Evolutionary conservation across 2,113 vertebrate genomes (phyloP).

Genomic region (Nyctereutes procyonoides): DNA sequence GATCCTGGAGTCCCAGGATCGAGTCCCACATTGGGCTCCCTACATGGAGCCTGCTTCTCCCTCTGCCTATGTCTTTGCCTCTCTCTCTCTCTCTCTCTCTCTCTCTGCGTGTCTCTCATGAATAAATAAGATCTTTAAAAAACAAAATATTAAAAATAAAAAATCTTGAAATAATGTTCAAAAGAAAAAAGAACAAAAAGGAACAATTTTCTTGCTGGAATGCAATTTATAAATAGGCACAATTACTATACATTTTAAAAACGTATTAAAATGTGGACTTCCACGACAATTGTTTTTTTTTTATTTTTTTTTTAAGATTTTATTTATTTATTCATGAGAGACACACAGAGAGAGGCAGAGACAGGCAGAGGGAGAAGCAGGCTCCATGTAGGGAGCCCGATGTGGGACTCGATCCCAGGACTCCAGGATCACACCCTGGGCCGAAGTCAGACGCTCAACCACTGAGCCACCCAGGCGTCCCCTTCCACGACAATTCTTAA

Average conservation of each 20-base stretch:
- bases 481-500: background rate
- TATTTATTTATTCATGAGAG: background rate
- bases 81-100: too few species aligned
- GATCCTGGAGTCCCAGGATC: too few species aligned
- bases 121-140: too few species aligned
- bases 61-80: too few species aligned
- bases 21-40: too few species aligned
- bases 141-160: too few species aligned
- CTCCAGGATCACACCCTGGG: background rate
- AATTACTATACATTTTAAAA: slow-evolving; percentile 4
- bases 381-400: background rate
- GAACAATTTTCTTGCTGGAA: background rate
- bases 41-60: too few species aligned
- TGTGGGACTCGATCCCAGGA: background rate
- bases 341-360: background rate
- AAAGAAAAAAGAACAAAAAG: background rate
- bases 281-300: background rate
- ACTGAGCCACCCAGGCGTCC: background rate
- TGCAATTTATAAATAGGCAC: background rate
- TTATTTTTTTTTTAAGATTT: background rate
- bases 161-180: background rate
- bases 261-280: background rate
- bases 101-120: too few species aligned
- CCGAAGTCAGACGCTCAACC: background rate
- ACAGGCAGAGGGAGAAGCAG: background rate